Conservation (phyloP, 2,797 vertebrate genomes). For the Neosilurus hyrtlii region DNA sequence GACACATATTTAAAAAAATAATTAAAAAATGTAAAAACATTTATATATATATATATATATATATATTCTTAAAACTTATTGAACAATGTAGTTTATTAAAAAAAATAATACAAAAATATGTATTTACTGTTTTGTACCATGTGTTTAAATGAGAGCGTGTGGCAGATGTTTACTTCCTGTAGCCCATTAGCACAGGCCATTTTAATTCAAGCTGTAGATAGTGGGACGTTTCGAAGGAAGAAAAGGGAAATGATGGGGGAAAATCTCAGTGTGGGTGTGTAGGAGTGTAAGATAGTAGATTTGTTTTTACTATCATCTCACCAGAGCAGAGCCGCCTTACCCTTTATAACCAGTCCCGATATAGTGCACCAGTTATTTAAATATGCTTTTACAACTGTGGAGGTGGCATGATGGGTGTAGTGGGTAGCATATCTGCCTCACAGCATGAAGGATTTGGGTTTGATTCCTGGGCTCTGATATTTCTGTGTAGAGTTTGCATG, state of each 20-base stretch:
- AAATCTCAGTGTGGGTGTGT: neutral
- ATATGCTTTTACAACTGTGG: neutral
- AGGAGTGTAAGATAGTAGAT: neutral
- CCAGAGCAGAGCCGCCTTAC: neutral
- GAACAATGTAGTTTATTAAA: neutral
- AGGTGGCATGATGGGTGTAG: no score
- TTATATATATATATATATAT: no score
- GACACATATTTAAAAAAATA: no score
- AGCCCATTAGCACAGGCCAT: neutral
- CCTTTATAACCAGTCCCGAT: neutral
- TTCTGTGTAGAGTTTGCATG: no score
- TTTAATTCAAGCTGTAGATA: neutral
- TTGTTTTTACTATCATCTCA: neutral
- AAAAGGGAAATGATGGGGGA: neutral
- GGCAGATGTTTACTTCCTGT: neutral
- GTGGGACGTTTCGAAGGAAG: neutral
- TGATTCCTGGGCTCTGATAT: no score
- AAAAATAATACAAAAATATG: neutral
- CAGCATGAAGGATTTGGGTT: no score
- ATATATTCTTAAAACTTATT: neutral
- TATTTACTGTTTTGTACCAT: neutral
- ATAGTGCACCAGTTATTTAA: neutral
- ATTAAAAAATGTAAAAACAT: no score
- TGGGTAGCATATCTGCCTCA: no score
- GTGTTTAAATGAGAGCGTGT: neutral